phyloP scores from a whole-genome alignment of 2,797 vertebrate species.

The Limnodromus scolopaceus region DNA sequence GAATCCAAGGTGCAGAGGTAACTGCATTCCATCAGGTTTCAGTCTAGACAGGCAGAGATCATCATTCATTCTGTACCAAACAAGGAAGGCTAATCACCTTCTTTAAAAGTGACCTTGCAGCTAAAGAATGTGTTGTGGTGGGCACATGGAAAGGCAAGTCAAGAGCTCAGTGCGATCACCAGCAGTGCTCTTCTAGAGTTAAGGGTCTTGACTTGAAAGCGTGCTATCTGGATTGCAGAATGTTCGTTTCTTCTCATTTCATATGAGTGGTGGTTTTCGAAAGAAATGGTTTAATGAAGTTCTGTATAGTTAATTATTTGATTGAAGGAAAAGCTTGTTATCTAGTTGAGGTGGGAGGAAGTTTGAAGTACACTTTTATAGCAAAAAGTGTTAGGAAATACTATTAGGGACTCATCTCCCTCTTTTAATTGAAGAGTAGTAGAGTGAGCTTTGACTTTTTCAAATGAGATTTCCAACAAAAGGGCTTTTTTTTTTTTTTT shows the following conservation, averaged over 20 bases:
- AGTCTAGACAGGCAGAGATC: conserved; percentile 58
- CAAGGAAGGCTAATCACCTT: conserved; percentile 21
- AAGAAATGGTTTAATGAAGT: not conserved
- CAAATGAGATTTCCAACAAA: not conserved
- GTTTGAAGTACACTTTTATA: not conserved
- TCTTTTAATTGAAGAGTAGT: not conserved
- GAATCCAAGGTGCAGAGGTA: not conserved
- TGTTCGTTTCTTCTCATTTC: not conserved
- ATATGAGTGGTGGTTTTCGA: not conserved
- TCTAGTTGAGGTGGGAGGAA: conserved; percentile 6
- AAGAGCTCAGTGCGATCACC: not conserved
- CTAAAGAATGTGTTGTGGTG: conserved; percentile 18
- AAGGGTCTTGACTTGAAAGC: not conserved
- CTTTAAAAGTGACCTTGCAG: conserved; percentile 31
- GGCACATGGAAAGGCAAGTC: not conserved
- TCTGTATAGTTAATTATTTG: not conserved
- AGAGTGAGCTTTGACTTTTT: not conserved
- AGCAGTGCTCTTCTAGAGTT: not conserved
- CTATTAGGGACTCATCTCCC: not conserved
- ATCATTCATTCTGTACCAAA: conserved; percentile 32
- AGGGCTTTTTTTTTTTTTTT: not conserved
- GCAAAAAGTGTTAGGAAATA: not conserved
- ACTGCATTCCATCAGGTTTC: conserved; percentile 48
- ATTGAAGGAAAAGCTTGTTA: conserved; percentile 13
- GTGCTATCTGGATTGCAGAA: not conserved